Conservation (phyloP, 2,113 vertebrate species). For the Centropus unirufus region DNA sequence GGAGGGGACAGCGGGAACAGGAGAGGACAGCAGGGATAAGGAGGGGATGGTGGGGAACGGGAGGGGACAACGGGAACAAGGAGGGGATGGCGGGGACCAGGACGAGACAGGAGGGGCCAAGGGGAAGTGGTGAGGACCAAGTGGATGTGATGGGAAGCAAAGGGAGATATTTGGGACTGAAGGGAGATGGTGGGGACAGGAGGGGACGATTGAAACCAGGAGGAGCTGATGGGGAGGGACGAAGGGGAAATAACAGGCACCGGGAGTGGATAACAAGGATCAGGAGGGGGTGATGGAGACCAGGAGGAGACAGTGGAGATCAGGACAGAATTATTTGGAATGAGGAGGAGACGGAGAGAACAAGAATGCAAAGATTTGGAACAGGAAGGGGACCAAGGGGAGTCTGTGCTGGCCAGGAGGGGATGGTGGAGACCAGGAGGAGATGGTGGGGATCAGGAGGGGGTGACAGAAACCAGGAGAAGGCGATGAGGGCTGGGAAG, state of each 20-base stretch:
- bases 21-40: neutral
- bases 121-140: neutral
- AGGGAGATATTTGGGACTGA: too few species aligned
- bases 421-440: too few species aligned
- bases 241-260: neutral
- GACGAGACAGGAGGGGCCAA: neutral
- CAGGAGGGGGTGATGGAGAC: neutral
- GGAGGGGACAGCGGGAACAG: neutral
- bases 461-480: neutral
- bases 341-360: too few species aligned
- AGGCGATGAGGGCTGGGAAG: too few species aligned
- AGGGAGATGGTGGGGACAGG: neutral
- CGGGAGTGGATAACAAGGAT: neutral
- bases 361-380: neutral
- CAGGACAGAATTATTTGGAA: too few species aligned
- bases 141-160: neutral
- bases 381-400: neutral
- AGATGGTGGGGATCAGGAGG: neutral
- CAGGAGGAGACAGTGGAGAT: neutral
- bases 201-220: neutral
- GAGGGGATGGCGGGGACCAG: fast-evolving
- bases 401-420: too few species aligned
- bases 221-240: too few species aligned
- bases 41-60: neutral
- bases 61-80: neutral